A percentile compares a stretch with the other conserved stretches of the same genome.
Conservation (phyloP, 2,888 invertebrate species). For the Cheilosia grossa region DNA sequence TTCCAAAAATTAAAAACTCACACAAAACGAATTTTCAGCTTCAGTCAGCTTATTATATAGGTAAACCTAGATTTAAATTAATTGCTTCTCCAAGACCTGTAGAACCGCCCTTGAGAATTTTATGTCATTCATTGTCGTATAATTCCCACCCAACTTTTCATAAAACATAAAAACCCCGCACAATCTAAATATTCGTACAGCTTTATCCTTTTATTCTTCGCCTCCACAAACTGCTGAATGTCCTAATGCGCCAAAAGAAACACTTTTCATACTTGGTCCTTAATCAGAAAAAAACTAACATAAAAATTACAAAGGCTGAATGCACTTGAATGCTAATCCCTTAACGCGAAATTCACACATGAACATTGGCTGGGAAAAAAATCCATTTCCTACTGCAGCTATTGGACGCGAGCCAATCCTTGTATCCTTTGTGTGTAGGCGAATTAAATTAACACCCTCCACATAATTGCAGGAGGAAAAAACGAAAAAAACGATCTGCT, state of each 20-base stretch:
- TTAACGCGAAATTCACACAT: slow-evolving; percentile 65
- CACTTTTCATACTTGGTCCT: slow-evolving; percentile 23
- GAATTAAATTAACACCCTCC: slow-evolving; percentile 74
- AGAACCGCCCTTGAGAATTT: neutral
- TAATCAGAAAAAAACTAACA: slow-evolving; percentile 15
- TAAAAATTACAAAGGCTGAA: slow-evolving; percentile 42
- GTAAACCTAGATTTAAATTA: no score
- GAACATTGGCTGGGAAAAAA: slow-evolving; percentile 17
- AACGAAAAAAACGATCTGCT: slow-evolving; percentile 22
- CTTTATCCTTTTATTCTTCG: slow-evolving; percentile 16
- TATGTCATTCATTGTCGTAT: neutral
- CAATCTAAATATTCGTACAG: neutral
- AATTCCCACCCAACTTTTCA: neutral
- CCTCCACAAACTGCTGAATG: slow-evolving; percentile 37
- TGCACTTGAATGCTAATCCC: slow-evolving; percentile 65
- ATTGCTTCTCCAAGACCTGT: no score
- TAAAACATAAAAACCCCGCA: neutral
- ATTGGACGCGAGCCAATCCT: slow-evolving; percentile 68
- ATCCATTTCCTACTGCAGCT: slow-evolving; percentile 18
- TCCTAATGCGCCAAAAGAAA: slow-evolving; percentile 53
- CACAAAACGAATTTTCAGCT: no score
- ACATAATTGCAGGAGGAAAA: slow-evolving; percentile 47
- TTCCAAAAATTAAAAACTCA: no score
- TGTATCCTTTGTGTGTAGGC: slow-evolving; percentile 40
- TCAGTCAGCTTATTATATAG: no score